Evolutionary conservation across 2,113 vertebrate genomes (phyloP).

Genomic region (Dasypus novemcinctus): DNA sequence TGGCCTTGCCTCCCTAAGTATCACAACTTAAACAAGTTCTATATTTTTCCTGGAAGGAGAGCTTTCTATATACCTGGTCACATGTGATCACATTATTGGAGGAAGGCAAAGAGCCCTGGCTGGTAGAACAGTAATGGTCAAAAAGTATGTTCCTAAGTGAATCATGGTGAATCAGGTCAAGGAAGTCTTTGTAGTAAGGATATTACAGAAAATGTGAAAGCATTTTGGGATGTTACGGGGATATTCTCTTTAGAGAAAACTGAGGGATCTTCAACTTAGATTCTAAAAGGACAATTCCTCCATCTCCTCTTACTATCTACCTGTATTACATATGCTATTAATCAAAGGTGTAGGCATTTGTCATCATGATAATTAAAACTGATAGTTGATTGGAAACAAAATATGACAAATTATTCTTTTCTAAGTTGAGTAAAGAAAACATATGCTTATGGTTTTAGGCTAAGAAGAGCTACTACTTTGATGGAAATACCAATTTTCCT

Average conservation of each 20-base stretch:
- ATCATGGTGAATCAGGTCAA: neutral
- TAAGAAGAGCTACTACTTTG: neutral
- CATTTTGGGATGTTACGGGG: constrained; percentile 31
- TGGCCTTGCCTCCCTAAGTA: neutral
- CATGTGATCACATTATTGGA: constrained; percentile 65
- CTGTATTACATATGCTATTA: neutral
- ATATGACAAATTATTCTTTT: constrained; percentile 31
- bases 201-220: neutral
- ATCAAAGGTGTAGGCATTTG: neutral
- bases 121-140: constrained; percentile 19
- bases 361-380: neutral
- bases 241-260: constrained; percentile 19
- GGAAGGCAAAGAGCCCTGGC: constrained; percentile 70
- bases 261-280: too few species aligned
- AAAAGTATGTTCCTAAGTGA: constrained; percentile 19
- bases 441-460: neutral
- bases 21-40: constrained; percentile 7
- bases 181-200: constrained; percentile 10
- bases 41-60: constrained; percentile 50
- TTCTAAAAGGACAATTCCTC: neutral
- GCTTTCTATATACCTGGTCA: constrained; percentile 59
- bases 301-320: too few species aligned
- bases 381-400: neutral
- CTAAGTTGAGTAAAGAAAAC: neutral
- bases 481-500: neutral